These are phyloP conservation scores for Plusia festucae DNA, from an alignment of 2,888 invertebrate species.

Conservation along the genomic window DNA sequence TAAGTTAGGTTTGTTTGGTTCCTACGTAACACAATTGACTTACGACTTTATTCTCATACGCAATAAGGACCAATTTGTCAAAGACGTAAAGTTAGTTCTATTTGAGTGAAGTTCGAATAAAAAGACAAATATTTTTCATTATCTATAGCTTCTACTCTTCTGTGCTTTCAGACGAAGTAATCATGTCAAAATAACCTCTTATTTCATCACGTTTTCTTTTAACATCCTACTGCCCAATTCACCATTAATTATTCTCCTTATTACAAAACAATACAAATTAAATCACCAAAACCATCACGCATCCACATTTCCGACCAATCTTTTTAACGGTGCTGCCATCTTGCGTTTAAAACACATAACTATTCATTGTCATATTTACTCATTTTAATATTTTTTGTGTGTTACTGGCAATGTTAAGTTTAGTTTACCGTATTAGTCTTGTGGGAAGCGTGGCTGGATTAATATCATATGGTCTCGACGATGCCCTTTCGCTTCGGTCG, in stretches of 20 bases:
- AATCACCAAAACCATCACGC: neutral
- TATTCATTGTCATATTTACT: neutral
- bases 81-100: too few relatives aligned
- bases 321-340: neutral
- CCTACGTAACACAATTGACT: too few relatives aligned
- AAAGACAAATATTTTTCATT: too few relatives aligned
- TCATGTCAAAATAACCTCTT: neutral
- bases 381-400: neutral
- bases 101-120: too few relatives aligned
- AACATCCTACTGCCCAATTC: neutral
- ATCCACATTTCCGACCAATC: neutral
- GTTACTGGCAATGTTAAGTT: slow-evolving; percentile 9
- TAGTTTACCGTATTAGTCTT: slow-evolving; percentile 34
- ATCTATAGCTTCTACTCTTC: neutral
- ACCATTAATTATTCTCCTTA: neutral
- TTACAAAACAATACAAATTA: neutral
- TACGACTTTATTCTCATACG: too few relatives aligned
- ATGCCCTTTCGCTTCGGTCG: slow-evolving; percentile 89
- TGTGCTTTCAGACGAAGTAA: neutral
- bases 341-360: neutral
- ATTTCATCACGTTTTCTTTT: neutral
- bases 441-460: slow-evolving; percentile 47
- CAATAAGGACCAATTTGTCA: too few relatives aligned
- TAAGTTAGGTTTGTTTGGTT: too few relatives aligned
- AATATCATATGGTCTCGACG: slow-evolving; percentile 91